Evolutionary conservation across 2,113 vertebrate species (phyloP), one percentile per base, ranked within the genome.

Genomic region (Pluvianellus socialis): DNA sequence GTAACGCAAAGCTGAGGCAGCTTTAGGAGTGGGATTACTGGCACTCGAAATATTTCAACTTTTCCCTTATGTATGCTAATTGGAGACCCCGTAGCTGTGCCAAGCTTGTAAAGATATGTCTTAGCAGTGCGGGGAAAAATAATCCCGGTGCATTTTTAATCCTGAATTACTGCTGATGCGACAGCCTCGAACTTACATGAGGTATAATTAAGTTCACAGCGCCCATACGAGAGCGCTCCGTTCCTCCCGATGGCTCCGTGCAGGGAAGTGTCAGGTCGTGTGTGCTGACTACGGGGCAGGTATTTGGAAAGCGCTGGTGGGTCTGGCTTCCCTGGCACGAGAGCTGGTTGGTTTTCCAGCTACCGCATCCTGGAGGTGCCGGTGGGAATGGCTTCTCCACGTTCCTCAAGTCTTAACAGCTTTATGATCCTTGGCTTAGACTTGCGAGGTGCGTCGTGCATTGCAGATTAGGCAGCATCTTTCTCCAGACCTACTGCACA

Each of bases 171-270:
- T 62, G 72, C 80, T 59, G 63, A 3, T 49, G 3, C 0, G 6
- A 3, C 20, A 55, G 45, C 72, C 40, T 86, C 17, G 19, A 4
- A 13, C 5, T 40, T 23, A 16, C 13, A 27, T 0, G 11, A 49
- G 38, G n/a, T 75, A 13, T 7, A 12, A 26, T 55, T 42, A 55
- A 8, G 20, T 49, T 49, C 49, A 23, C 23, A 49, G 22, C 22
- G 49, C 49, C 68, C 7, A 0, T 6, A 18, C 0, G 4, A 32
- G 47, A 53, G 65, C 6, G 1, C 35, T 4, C 0, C 1, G 7
- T 44, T 88, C 47, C 38, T 86, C 24, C 52, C 2, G 2, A 5
- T 24, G 65, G n/a, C 18, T 63, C 53, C 2, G 3, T 21, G 50
- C 14, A 0, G 7, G 33, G 49, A 27, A 7, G 27, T 7, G 23